Percentiles rank a stretch among this genome's conserved stretches.
Evolutionary conservation across 2,797 vertebrate species (phyloP).

Genomic region (Rhynchotus rufescens): DNA sequence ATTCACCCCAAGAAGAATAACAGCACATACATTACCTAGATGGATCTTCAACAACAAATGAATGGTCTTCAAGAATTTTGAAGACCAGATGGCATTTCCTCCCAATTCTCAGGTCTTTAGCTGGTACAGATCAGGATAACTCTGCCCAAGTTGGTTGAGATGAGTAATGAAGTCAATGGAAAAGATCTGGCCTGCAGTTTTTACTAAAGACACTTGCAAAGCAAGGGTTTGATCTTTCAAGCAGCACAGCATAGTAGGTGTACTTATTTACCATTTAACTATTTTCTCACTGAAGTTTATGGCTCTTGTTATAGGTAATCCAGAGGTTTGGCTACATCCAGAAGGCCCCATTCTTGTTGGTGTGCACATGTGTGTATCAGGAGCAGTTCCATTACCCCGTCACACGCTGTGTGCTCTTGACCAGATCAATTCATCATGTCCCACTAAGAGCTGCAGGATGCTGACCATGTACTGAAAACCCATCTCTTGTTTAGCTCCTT

Average conservation of each 20-base stretch:
- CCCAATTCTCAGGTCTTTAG: not conserved
- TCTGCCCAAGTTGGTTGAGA: not conserved
- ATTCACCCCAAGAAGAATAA: not conserved
- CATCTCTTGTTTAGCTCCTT: not conserved
- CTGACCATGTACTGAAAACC: not conserved
- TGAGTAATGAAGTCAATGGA: not conserved
- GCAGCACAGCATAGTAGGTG: not conserved
- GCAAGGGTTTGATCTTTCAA: not conserved
- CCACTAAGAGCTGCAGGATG: not conserved
- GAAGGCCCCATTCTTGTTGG: not conserved
- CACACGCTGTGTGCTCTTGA: not conserved
- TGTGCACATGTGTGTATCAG: rapidly evolving
- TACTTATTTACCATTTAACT: not conserved
- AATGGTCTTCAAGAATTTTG: not conserved
- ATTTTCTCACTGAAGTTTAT: not conserved
- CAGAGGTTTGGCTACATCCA: not conserved
- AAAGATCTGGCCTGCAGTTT: not conserved
- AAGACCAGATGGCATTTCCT: not conserved
- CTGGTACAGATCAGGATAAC: not conserved
- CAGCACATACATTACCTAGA: not conserved
- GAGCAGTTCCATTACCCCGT: not conserved
- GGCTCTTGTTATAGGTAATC: not conserved
- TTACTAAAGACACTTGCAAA: not conserved
- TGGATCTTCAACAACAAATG: not conserved
- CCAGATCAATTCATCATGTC: not conserved